phyloP scores from a whole-genome alignment of 2,113 vertebrate genomes.

The Condylura cristata region DNA sequence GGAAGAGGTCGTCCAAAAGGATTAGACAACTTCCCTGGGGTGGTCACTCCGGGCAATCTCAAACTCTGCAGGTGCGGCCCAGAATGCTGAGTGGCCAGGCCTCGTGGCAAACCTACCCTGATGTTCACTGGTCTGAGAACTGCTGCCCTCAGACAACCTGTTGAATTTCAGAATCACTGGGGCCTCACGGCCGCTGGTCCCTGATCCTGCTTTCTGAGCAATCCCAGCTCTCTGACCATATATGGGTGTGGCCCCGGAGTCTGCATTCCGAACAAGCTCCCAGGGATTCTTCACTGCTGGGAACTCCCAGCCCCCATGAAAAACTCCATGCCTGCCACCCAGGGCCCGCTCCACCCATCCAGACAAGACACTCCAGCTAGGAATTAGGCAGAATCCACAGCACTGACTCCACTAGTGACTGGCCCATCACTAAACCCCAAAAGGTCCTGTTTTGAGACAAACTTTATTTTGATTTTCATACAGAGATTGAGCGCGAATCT shows the following conservation, averaged over 20 bases:
- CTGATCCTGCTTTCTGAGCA: no score
- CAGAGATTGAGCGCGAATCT: background rate
- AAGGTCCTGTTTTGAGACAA: background rate
- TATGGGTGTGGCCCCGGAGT: background rate
- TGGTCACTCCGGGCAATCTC: background rate
- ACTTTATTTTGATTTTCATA: background rate
- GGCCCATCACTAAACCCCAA: background rate
- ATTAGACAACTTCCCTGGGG: background rate
- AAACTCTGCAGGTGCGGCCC: background rate
- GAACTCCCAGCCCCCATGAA: background rate
- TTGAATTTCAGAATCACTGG: background rate
- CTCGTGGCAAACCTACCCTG: background rate
- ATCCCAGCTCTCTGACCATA: background rate
- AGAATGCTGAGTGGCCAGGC: background rate
- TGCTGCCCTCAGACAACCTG: background rate
- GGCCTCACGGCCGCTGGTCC: background rate
- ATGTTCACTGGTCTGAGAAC: background rate
- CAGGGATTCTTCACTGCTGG: background rate
- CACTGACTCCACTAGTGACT: background rate
- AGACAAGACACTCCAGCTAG: background rate
- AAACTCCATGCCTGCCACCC: background rate
- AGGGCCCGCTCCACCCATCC: background rate
- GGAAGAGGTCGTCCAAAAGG: background rate
- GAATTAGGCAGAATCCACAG: background rate
- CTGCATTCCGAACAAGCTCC: background rate